Evolutionary conservation across 2,797 vertebrate genomes (phyloP).

Genomic region (Eidolon dupreanum): DNA sequence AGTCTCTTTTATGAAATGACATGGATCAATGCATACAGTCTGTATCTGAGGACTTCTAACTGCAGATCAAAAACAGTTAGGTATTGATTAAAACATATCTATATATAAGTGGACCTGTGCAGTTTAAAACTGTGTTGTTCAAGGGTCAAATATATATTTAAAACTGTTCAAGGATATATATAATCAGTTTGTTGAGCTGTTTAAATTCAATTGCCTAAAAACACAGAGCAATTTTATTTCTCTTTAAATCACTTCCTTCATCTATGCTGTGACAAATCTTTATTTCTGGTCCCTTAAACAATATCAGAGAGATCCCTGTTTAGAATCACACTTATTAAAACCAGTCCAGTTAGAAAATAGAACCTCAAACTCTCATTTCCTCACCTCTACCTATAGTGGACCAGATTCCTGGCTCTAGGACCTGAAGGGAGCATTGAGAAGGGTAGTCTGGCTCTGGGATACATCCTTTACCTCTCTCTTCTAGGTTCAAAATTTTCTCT

Average conservation of each 20-base stretch:
- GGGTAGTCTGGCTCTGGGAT: background rate
- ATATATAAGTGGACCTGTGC: background rate
- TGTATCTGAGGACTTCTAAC: too few species aligned
- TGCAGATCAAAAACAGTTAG: background rate
- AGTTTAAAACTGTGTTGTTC: background rate
- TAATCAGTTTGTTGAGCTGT: background rate
- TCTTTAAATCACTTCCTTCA: background rate
- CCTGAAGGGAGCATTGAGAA: fast-evolving
- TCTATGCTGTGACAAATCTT: background rate
- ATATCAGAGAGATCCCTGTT: background rate
- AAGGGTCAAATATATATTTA: background rate
- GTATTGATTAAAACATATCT: background rate
- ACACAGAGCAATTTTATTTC: background rate
- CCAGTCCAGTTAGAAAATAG: background rate
- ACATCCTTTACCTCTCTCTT: background rate
- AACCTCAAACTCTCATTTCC: background rate
- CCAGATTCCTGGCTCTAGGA: background rate
- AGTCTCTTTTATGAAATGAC: background rate
- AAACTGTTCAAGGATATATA: background rate
- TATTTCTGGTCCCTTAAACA: background rate
- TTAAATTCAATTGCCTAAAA: background rate
- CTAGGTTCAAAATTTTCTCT: background rate
- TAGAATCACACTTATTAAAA: background rate
- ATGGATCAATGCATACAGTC: too few species aligned
- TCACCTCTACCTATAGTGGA: background rate